Conservation (phyloP, 2,888 invertebrate genomes). For the Thymelicus sylvestris region DNA sequence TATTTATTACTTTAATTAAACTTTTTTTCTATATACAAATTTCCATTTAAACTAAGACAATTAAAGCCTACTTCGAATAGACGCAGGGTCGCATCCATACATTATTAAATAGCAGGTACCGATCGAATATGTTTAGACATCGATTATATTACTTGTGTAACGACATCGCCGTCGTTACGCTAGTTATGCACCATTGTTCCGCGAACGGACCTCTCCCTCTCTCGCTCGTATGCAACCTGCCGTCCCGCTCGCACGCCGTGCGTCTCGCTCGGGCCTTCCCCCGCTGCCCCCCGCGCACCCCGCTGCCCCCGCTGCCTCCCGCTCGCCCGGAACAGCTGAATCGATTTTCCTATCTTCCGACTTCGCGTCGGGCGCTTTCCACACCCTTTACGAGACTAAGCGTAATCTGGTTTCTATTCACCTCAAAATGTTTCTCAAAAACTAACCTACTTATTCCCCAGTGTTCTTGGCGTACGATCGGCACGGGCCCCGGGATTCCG, state of each 20-base stretch:
- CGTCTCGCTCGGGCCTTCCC: neutral
- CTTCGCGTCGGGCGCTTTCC: constrained; percentile 51
- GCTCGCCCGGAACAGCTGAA: constrained; percentile 59
- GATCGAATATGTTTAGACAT: constrained; percentile 77
- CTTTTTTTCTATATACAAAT: constrained; percentile 80
- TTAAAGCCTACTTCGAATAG: constrained; percentile 83
- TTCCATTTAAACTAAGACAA: constrained; percentile 83
- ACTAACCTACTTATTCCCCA: constrained; percentile 67
- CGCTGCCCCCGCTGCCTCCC: constrained; percentile 42
- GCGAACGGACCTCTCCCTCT: constrained; percentile 58
- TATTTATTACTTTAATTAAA: constrained; percentile 54
- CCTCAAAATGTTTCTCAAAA: constrained; percentile 72
- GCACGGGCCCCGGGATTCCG: constrained; percentile 12
- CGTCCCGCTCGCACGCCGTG: constrained; percentile 35
- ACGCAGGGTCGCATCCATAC: constrained; percentile 84
- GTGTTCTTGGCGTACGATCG: constrained; percentile 40
- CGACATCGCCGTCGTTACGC: constrained; percentile 73
- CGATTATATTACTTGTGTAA: constrained; percentile 61
- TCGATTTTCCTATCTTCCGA: constrained; percentile 64
- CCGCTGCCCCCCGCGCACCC: constrained; percentile 35
- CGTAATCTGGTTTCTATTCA: constrained; percentile 59
- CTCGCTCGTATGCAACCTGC: constrained; percentile 44
- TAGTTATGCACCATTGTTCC: constrained; percentile 79
- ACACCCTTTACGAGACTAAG: constrained; percentile 52
- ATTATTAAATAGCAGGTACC: constrained; percentile 81